Evolutionary conservation across 1,140 invertebrate species (phyloP).

Genomic region (Ctenoplectra terminalis): DNA sequence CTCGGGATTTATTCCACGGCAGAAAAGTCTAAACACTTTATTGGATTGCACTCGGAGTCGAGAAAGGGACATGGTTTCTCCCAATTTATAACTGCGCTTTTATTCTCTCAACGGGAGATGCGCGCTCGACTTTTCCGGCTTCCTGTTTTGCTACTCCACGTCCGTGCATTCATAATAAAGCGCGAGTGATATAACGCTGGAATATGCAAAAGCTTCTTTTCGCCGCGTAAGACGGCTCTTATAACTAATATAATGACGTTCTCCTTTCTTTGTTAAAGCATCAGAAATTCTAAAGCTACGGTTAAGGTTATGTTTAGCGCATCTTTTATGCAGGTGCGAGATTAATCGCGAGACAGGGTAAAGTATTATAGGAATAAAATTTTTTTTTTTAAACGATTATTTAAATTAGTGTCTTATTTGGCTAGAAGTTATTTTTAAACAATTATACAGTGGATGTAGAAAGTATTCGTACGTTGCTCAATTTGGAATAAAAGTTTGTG

Average conservation of each 20-base stretch:
- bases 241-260: constrained; percentile 67
- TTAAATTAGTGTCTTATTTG: too few relatives aligned
- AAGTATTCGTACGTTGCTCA: too few relatives aligned
- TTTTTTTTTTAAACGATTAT: too few relatives aligned
- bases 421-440: too few relatives aligned
- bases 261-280: neutral
- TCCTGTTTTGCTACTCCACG: constrained; percentile 63
- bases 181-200: constrained; percentile 66
- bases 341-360: too few relatives aligned
- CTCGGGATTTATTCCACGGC: neutral
- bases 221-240: constrained; percentile 54
- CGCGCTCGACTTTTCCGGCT: constrained; percentile 66
- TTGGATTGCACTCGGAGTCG: constrained; percentile 55
- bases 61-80: constrained; percentile 45
- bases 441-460: too few relatives aligned
- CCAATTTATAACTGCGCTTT: constrained; percentile 67
- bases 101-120: constrained; percentile 57
- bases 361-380: too few relatives aligned
- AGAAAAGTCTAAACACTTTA: constrained; percentile 51
- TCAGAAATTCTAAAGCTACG: neutral
- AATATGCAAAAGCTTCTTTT: constrained; percentile 74
- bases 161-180: constrained; percentile 63
- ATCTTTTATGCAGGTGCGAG: neutral
- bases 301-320: neutral
- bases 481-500: too few relatives aligned